Evolutionary conservation across 1,140 invertebrate genomes (phyloP).

Genomic region (Nasonia longicornis): DNA sequence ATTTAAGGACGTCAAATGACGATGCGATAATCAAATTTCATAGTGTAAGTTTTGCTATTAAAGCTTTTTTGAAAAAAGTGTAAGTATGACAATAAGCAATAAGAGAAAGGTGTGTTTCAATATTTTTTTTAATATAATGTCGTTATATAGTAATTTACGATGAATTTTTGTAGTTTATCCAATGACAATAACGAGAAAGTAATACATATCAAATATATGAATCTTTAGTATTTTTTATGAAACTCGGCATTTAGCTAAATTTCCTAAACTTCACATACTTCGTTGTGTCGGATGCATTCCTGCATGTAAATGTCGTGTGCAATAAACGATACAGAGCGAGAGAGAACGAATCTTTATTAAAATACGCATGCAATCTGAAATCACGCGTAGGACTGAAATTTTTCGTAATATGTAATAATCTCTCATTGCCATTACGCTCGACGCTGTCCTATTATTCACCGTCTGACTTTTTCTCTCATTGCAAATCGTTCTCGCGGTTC

Average conservation of each 20-base stretch:
- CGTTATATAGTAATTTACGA: background rate
- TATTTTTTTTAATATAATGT: background rate
- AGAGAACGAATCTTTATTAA: background rate
- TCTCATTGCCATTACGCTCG: conserved; percentile 7
- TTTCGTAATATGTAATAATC: background rate
- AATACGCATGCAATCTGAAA: conserved; percentile 2
- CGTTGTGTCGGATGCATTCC: background rate
- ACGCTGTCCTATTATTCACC: background rate
- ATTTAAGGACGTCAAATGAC: background rate
- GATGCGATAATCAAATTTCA: conserved; percentile 19
- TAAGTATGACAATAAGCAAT: conserved; percentile 24
- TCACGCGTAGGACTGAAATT: background rate
- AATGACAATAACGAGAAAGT: conserved; percentile 21
- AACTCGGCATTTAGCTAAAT: conserved; percentile 1
- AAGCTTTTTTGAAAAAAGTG: conserved; percentile 6
- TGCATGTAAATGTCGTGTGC: background rate
- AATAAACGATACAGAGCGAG: background rate
- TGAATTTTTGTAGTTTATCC: conserved; percentile 10
- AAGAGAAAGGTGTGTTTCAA: conserved; percentile 1
- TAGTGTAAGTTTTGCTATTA: conserved; percentile 12
- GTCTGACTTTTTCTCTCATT: conserved; percentile 8
- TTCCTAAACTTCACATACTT: background rate
- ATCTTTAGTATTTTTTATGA: background rate
- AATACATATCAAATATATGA: conserved; percentile 7
- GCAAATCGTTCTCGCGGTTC: background rate